phyloP scores from a whole-genome alignment of 2,888 invertebrate species.

The Ornithoptera priamus region DNA sequence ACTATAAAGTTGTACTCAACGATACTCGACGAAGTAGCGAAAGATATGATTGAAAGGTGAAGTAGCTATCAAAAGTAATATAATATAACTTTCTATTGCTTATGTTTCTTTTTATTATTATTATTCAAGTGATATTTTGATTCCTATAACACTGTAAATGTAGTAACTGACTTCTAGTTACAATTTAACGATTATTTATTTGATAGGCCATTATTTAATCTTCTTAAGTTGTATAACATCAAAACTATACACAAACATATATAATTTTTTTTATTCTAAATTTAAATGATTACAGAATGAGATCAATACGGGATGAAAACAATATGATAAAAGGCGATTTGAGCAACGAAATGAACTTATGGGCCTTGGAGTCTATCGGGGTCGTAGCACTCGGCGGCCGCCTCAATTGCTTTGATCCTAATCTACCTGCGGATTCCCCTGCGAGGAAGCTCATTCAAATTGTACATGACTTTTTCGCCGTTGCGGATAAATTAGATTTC shows the following conservation, averaged over 20 bases:
- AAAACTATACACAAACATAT: not conserved
- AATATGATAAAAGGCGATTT: conserved; percentile 79
- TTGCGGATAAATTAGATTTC: conserved; percentile 50
- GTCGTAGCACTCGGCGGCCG: conserved; percentile 63
- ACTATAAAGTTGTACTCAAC: conserved; percentile 84
- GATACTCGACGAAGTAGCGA: conserved; percentile 83
- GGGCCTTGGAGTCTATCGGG: conserved; percentile 81
- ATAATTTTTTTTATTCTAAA: not conserved
- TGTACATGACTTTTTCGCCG: conserved; percentile 51
- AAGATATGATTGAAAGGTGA: conserved; percentile 83
- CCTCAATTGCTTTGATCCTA: conserved; percentile 56
- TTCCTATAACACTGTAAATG: not conserved
- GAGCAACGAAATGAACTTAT: conserved; percentile 78
- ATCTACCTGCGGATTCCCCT: conserved; percentile 56
- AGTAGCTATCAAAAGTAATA: not conserved
- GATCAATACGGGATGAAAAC: conserved; percentile 68
- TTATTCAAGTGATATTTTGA: not conserved
- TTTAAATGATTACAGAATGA: conserved; percentile 66
- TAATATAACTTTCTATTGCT: not conserved
- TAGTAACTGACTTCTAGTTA: not conserved
- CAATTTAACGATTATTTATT: not conserved
- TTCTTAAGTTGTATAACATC: not conserved
- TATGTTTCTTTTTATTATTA: not conserved
- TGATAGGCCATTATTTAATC: too few relatives aligned
- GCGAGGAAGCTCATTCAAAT: conserved; percentile 54